Percentiles rank a stretch among this genome's conserved stretches.
Conservation (phyloP, 2,797 vertebrate species). For the Lepidocolaptes lacrymiger region DNA sequence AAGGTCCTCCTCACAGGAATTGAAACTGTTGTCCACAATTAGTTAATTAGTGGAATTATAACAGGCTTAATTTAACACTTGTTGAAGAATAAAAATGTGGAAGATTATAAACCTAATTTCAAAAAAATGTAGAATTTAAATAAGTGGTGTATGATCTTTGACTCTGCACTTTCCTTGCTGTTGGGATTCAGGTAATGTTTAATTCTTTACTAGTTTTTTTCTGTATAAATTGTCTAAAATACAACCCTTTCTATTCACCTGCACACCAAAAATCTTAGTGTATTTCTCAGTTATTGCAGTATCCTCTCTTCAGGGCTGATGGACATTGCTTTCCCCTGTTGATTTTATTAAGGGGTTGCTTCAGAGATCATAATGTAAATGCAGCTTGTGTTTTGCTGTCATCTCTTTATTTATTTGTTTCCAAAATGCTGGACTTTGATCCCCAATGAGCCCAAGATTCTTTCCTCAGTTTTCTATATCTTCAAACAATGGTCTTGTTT, state of each 20-base stretch:
- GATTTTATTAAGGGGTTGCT: neutral
- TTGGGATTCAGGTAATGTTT: neutral
- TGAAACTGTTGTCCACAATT: neutral
- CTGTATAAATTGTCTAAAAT: neutral
- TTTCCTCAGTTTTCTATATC: neutral
- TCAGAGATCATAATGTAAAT: neutral
- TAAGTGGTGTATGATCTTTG: neutral
- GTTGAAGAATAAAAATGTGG: neutral
- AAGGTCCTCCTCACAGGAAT: neutral
- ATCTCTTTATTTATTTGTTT: neutral
- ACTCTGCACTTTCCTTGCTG: neutral
- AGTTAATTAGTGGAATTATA: neutral
- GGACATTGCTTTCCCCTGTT: neutral
- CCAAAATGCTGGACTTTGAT: neutral
- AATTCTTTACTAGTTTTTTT: neutral
- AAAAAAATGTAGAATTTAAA: neutral
- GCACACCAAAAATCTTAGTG: neutral
- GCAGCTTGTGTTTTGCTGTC: neutral
- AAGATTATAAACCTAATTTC: neutral
- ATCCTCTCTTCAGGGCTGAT: neutral
- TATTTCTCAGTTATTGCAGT: neutral
- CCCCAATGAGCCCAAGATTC: neutral
- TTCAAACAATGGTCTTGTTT: neutral
- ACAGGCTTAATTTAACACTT: neutral
- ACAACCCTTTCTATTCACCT: neutral